Base-by-base conservation (phyloP, 2,888 invertebrate species). In the Patella depressa region DNA sequence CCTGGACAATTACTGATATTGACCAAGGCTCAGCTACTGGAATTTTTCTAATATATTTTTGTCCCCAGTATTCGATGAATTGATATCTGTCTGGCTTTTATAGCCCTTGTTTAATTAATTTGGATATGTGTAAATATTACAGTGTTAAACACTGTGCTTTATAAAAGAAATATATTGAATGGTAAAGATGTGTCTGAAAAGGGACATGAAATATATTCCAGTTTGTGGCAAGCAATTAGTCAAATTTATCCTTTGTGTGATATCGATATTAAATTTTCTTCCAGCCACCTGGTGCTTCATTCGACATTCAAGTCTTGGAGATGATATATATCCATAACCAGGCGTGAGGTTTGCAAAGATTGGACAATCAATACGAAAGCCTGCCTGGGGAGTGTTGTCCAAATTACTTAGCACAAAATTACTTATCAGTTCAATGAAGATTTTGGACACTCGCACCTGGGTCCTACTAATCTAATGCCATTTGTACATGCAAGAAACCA, bases 391-490 rank as follows among this genome's bases (percentile, higher is more conserved):
- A 65, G 65, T 65, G 65, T 65, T 65, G 24, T 19, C 65, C 65
- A 65, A 65, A 65, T 65, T 65, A 65, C 65, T 65, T 74, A 65
- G n/a, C 53, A 65, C 65, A 53, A 74, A 74, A 74, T 74, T 74
- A 74, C 74, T 74, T 74, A 74, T 74, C 69, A 69, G 65, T 69
- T 65, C 65, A 59, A 65, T 74, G 65, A 69, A 65, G 65, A 53
- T n/a, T 53, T 34, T 34, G 65, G 19, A 45, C 24, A 11, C 17
- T 65, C 24, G 65, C 74, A 74, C 74, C 74, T 74, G 74, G 74
- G 74, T 74, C 74, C 65, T 19, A 69, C 74, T 74, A 65, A 65
- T 65, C 65, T 74, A 74, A 74, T 74, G 74, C 65, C 53, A 74
- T 74, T 74, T 74, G 59, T 65, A 69, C 74, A 74, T 74, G 74